Evolutionary conservation across 2,888 invertebrate species (phyloP).

Genomic region (Morpho achilles): DNA sequence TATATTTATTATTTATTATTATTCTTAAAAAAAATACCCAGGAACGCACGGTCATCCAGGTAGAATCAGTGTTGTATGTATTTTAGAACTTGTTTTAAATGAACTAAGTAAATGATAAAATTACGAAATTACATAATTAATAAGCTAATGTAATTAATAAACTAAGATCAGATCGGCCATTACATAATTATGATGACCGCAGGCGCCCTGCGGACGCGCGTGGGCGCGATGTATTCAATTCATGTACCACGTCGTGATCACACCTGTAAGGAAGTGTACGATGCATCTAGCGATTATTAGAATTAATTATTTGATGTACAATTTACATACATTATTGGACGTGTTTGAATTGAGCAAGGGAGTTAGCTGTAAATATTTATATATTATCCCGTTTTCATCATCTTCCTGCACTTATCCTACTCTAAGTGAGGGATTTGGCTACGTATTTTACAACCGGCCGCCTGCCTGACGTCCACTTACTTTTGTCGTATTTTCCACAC

Average conservation of each 20-base stretch:
- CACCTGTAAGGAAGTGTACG: slow-evolving; percentile 11
- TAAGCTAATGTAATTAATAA: slow-evolving; percentile 15
- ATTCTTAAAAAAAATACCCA: no score
- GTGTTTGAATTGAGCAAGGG: neutral
- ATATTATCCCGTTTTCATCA: no score
- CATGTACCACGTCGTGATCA: slow-evolving; percentile 18
- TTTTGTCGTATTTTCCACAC: no score
- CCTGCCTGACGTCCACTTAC: no score
- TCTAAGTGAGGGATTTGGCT: no score
- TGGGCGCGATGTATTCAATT: slow-evolving; percentile 16
- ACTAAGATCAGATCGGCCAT: slow-evolving; percentile 12
- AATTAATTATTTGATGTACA: slow-evolving; percentile 14
- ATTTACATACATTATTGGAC: neutral
- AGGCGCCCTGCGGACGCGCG: slow-evolving; percentile 11
- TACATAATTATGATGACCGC: slow-evolving; percentile 21
- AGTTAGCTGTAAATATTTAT: no score
- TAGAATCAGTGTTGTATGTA: neutral
- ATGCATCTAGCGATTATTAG: slow-evolving; percentile 4
- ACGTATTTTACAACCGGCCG: no score
- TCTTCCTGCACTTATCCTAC: no score
- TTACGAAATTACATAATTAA: neutral
- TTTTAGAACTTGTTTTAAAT: neutral
- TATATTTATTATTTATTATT: no score
- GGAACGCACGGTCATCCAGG: no score
- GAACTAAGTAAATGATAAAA: neutral